phyloP scores from a whole-genome alignment of 2,797 vertebrate species.

The Siniperca scherzeri region DNA sequence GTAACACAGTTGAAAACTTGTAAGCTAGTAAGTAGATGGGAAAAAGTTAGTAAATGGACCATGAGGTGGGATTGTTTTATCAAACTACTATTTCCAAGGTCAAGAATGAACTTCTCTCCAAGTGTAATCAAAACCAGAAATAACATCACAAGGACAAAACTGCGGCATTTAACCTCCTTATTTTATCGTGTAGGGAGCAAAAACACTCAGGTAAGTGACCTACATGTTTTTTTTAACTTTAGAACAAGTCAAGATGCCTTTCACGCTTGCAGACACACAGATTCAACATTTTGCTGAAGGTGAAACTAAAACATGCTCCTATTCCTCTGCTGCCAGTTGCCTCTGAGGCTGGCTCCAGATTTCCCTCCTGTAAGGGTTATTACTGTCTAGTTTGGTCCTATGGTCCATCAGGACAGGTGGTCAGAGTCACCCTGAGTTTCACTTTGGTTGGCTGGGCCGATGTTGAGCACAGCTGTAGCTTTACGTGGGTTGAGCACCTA shows the following conservation, averaged over 20 bases:
- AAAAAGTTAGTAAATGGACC: not conserved
- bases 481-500: conserved; percentile 22
- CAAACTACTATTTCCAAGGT: not conserved
- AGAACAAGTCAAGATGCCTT: not conserved
- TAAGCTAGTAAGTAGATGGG: not conserved
- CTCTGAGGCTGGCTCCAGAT: conserved; percentile 14
- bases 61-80: not conserved
- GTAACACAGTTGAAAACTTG: not conserved
- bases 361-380: not conserved
- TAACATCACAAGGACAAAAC: not conserved
- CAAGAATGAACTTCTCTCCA: not conserved
- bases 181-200: not conserved
- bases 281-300: conserved; percentile 8
- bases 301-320: conserved; percentile 15
- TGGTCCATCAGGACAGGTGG: conserved; percentile 46
- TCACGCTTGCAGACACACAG: conserved; percentile 4
- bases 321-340: not conserved
- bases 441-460: conserved; percentile 11
- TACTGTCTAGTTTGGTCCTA: conserved; percentile 4
- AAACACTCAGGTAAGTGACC: not conserved
- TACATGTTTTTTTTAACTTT: not conserved
- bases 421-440: conserved; percentile 48
- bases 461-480: conserved; percentile 44
- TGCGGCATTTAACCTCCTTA: not conserved
- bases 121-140: not conserved